Percentiles rank a stretch among this genome's conserved stretches.
Evolutionary conservation across 2,797 vertebrate genomes (phyloP).

Genomic region (Carapus acus): DNA sequence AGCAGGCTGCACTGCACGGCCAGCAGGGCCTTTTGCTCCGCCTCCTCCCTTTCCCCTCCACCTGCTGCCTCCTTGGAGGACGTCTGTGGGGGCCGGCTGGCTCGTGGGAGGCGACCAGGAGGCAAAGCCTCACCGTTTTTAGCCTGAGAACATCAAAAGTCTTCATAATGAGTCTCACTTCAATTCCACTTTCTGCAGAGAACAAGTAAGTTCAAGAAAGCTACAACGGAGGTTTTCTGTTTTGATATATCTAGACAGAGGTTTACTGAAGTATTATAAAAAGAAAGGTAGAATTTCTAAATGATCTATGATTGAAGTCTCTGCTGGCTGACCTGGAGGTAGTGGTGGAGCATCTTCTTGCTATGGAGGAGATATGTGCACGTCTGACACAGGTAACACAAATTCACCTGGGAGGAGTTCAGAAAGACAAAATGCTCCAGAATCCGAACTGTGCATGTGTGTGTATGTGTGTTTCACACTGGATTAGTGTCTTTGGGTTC

Average conservation of each 20-base stretch:
- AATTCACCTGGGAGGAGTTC: slow-evolving; percentile 77
- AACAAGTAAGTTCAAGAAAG: not conserved
- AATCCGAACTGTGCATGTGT: not conserved
- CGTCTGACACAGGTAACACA: slow-evolving; percentile 95
- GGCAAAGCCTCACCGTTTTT: slow-evolving; percentile 88
- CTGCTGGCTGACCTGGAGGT: slow-evolving; percentile 81
- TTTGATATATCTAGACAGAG: too few relatives aligned
- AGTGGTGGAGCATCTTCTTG: slow-evolving; percentile 98
- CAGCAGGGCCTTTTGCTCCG: slow-evolving; percentile 84
- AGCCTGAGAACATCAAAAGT: slow-evolving; percentile 71
- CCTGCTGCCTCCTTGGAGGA: slow-evolving; percentile 71
- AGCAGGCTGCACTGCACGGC: slow-evolving; percentile 90
- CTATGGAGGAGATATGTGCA: slow-evolving; percentile 96
- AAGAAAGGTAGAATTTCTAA: too few relatives aligned
- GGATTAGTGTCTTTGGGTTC: slow-evolving; percentile 9
- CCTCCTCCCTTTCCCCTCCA: slow-evolving; percentile 78
- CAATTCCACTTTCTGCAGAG: not conserved
- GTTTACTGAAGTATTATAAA: too few relatives aligned
- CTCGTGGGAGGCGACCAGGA: slow-evolving; percentile 70
- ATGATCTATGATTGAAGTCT: too few relatives aligned
- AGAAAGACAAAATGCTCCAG: not conserved
- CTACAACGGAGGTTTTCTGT: too few relatives aligned
- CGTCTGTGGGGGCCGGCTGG: slow-evolving; percentile 71
- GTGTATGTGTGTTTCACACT: not conserved
- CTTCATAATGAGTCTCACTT: not conserved